Conservation (phyloP, 2,797 vertebrate genomes). For the Tiaroga cobitis region DNA sequence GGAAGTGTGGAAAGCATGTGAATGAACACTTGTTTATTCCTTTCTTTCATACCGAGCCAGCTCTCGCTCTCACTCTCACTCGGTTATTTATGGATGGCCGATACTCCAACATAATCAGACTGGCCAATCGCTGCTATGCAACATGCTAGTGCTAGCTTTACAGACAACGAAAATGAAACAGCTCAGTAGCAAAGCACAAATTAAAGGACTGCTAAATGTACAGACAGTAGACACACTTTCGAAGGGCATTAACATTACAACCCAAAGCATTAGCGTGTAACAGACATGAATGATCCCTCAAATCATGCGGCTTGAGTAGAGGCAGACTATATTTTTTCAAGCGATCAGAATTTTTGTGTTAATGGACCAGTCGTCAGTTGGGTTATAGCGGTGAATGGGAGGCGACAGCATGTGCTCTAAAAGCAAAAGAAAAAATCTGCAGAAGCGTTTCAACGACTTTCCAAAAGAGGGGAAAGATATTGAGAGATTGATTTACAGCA, state of each 20-base stretch:
- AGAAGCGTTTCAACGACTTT: not conserved
- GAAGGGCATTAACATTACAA: not conserved
- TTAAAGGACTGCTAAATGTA: not conserved
- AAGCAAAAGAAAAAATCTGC: not conserved
- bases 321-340: not conserved
- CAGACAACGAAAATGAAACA: not conserved
- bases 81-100: slow-evolving; percentile 45
- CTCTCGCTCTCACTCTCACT: not conserved
- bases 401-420: not conserved
- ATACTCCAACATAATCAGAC: slow-evolving; percentile 29
- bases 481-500: too few relatives aligned
- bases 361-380: not conserved
- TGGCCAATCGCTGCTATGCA: not conserved
- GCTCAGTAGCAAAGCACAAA: not conserved
- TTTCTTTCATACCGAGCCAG: slow-evolving; percentile 30
- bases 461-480: not conserved
- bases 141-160: slow-evolving; percentile 18
- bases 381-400: not conserved
- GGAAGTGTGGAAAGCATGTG: slow-evolving; percentile 21
- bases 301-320: not conserved
- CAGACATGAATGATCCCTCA: not conserved
- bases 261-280: not conserved
- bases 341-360: not conserved
- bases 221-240: not conserved
- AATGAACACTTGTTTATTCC: slow-evolving; percentile 52